Conservation (phyloP, 2,113 vertebrate genomes). For the Crotalus helleri region DNA sequence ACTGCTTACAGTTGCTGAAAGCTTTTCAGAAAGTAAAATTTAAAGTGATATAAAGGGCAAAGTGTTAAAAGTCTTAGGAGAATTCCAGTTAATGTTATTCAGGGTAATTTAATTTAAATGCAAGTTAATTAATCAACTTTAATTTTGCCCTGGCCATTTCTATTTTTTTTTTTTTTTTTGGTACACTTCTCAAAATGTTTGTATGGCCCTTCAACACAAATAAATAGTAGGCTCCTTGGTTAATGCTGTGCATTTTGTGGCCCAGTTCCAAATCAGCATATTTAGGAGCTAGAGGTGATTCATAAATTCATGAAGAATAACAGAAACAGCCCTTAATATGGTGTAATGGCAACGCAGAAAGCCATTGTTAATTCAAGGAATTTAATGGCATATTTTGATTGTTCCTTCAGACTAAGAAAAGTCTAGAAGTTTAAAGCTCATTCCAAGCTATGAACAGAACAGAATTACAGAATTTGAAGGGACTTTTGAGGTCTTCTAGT, state of each 20-base stretch:
- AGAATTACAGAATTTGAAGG: too few species aligned
- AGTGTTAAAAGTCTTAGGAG: background rate
- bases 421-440: too few species aligned
- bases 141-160: background rate
- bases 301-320: background rate
- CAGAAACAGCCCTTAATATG: background rate
- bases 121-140: background rate
- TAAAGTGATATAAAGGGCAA: background rate
- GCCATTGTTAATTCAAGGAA: background rate
- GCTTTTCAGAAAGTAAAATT: background rate
- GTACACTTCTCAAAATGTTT: background rate
- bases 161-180: background rate
- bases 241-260: background rate
- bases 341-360: background rate
- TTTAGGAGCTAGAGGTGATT: background rate
- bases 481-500: too few species aligned
- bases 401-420: too few species aligned
- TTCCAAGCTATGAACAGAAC: too few species aligned
- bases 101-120: background rate
- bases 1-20: background rate
- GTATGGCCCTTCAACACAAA: background rate
- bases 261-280: background rate
- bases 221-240: background rate
- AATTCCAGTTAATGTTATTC: background rate
- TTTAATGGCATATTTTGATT: background rate